Evolutionary conservation across 2,113 vertebrate genomes (phyloP), one percentile per base, ranked within the genome.

Genomic region (Nestor notabilis): DNA sequence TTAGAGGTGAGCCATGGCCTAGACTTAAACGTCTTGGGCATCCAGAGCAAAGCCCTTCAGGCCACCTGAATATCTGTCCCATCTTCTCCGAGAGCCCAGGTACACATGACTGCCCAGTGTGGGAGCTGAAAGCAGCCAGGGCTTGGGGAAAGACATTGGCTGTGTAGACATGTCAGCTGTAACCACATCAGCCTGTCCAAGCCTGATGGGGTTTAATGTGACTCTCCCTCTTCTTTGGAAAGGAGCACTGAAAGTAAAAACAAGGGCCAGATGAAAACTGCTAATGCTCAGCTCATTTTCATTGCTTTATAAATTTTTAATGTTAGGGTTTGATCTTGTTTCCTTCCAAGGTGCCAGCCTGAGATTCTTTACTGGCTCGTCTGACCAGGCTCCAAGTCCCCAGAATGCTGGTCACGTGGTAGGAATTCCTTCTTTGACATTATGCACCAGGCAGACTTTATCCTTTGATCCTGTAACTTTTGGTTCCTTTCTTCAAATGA

Each of bases 131-230:
- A 43, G 55, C 27, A 53, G 27, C 46, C 23, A 7, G 60, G 75
- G 70, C 35, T 64, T 2, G 2, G 21, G 56, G 60, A 44, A 28
- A 58, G 60, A 37, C 37, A 10, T 18, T 17, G n/a, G 8, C 43
- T 68, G 25, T 50, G 39, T n/a, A 55, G 50, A 29, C 28, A 2
- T 5, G 55, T 44, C 46, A 7, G 0, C 8, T 9, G 23, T 75
- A 82, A 79, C 65, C 53, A 4, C 29, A 1, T 3, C 37, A 78
- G 16, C 47, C 52, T 75, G 49, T 75, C 2, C 0, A 3, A 65
- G 8, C 66, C 35, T 83, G 66, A 5, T 25, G 0, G 0, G 28
- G 6, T 55, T 64, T 55, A 25, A 50, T 5, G 31, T 39, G 28
- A 24, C 66, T 76, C 75, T 90, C 20, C 15, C 5, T 3, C 35